phyloP scores from a whole-genome alignment of 2,888 invertebrate genomes.

The Nymphalis urticae region DNA sequence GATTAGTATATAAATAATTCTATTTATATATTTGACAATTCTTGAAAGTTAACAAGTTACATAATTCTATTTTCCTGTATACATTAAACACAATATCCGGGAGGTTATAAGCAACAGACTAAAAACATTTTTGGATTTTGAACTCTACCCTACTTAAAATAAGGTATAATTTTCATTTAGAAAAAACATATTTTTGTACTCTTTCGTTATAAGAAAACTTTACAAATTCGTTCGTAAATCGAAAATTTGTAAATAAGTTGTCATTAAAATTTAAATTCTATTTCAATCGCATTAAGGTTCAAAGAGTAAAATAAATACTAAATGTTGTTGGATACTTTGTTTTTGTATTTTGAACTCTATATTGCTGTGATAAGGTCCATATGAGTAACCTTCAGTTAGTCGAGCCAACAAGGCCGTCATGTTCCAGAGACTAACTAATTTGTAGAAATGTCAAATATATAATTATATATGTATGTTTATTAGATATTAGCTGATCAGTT shows the following conservation, averaged over 20 bases:
- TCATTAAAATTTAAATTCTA: not conserved
- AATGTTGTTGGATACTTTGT: not conserved
- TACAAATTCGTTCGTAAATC: too few species aligned
- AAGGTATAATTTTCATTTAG: not conserved
- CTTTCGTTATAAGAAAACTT: too few species aligned
- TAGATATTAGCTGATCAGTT: not conserved
- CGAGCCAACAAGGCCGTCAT: constrained; percentile 6
- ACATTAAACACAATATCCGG: not conserved
- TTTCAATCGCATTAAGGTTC: not conserved
- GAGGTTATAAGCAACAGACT: not conserved
- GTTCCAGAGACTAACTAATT: constrained; percentile 11
- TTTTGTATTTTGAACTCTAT: not conserved
- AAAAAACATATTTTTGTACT: too few species aligned
- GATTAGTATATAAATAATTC: not conserved
- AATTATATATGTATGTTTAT: not conserved
- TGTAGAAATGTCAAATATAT: constrained; percentile 11
- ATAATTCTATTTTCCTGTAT: not conserved
- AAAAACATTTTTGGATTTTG: not conserved
- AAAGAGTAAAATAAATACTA: not conserved
- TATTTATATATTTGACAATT: not conserved
- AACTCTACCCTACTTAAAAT: not conserved
- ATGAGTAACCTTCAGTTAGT: not conserved
- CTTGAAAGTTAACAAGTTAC: not conserved
- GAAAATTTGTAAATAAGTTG: too few species aligned
- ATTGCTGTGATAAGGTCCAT: not conserved